Evolutionary conservation across 2,113 vertebrate species (phyloP), one percentile per base, ranked within the genome.

Genomic region (Sorex fumeus): DNA sequence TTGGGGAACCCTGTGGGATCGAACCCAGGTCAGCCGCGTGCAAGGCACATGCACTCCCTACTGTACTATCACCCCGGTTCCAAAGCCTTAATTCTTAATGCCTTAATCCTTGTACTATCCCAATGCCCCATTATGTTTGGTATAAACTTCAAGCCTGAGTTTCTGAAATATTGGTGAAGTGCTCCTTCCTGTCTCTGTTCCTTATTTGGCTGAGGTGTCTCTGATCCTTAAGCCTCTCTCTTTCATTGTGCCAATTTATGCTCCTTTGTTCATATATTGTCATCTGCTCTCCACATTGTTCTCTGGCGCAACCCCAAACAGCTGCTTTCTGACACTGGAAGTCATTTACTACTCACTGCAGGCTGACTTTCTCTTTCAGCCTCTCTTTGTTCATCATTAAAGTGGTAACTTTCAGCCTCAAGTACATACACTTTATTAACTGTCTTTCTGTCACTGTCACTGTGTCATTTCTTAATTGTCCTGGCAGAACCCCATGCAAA

Each of bases 381-480:
- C 66, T 19, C 12, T 72, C 11, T 47, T 40, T 86, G n/a, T 77
- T 93, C 69, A 89, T 64, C 84, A 74, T 57, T 95, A 72, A 94
- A 53, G 36, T 40, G 87, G n/a, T 87, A 40, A 93, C 36, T 80
- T 91, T 88, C 36, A 91, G 45, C 23, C 40, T 91, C 77, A 77
- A 70, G 82, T 77, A 27, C 6, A 64, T 8, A 47, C 10, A 50
- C 47, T 50, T 50, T 50, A 50, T 50, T 13, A 50, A 10, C 13
- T 50, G 47, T 50, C 47, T 50, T 50, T 13, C 47, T 50, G 47
- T 84, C 70, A 70, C 10, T 71, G 43, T 80, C 36, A 87, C 18
- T 34, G 70, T 90, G 72, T 92, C 36, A 81, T 16, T 74, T 89
- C 32, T 84, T 94, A 91, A 94, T 64, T 84, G 47, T 10, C 7